Evolutionary conservation across 2,888 invertebrate species (phyloP).

Genomic region (Folsomia manolachei): DNA sequence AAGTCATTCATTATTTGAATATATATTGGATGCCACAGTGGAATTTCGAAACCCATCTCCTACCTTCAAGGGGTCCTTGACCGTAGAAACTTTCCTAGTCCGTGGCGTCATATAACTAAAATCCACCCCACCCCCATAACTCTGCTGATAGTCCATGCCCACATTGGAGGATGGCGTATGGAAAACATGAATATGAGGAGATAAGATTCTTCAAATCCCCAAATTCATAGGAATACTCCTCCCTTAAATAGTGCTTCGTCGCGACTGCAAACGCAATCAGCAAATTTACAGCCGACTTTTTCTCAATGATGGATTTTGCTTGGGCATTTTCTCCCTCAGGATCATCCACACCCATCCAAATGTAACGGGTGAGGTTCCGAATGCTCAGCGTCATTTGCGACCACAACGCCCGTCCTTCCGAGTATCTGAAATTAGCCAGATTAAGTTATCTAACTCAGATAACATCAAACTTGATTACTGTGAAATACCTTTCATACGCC

Average conservation of each 20-base stretch:
- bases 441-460: too few species aligned
- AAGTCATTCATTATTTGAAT: too few species aligned
- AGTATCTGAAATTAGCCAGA: slow-evolving; percentile 3
- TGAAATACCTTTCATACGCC: slow-evolving; percentile 43
- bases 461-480: too few species aligned
- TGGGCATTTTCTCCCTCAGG: slow-evolving; percentile 20
- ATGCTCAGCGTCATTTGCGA: slow-evolving; percentile 33
- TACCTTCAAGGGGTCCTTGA: slow-evolving; percentile 12
- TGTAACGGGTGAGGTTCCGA: slow-evolving; percentile 34
- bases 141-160: slow-evolving; percentile 11
- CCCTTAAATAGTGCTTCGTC: slow-evolving; percentile 39
- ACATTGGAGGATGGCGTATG: slow-evolving; percentile 36
- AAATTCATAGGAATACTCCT: slow-evolving; percentile 38
- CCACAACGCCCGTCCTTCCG: slow-evolving; percentile 30
- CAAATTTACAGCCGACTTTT: slow-evolving; percentile 39
- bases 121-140: neutral
- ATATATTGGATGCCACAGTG: slow-evolving; percentile 14
- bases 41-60: too few species aligned
- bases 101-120: neutral
- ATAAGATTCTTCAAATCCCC: slow-evolving; percentile 28
- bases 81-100: slow-evolving; percentile 3
- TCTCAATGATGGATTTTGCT: slow-evolving; percentile 28
- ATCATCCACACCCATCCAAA: slow-evolving; percentile 36
- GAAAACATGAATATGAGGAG: slow-evolving; percentile 34
- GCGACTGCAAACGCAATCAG: slow-evolving; percentile 40